Evolutionary conservation across 2,888 invertebrate species (phyloP).

Genomic region (Cheilosia pagana): DNA sequence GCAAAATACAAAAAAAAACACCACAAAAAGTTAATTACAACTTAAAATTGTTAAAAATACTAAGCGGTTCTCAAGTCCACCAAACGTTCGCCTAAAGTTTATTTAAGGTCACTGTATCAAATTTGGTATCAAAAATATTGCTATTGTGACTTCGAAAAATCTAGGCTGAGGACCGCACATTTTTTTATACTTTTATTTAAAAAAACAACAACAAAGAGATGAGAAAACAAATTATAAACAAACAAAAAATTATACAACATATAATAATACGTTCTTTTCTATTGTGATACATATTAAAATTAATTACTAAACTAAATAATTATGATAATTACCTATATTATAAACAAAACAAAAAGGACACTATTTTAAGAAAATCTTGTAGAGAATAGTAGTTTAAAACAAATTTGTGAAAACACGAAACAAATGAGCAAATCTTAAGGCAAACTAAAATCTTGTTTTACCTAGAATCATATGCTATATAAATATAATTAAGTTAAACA

Average conservation of each 20-base stretch:
- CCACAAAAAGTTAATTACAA: conserved; percentile 26
- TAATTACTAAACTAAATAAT: conserved; percentile 74
- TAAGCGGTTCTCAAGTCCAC: too few relatives aligned
- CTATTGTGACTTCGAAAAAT: too few relatives aligned
- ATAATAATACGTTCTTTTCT: conserved; percentile 68
- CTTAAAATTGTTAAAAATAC: conserved; percentile 4
- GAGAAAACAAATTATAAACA: conserved; percentile 47
- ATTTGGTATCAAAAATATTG: too few relatives aligned
- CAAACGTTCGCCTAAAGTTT: too few relatives aligned
- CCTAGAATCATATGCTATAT: conserved; percentile 42
- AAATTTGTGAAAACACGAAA: conserved; percentile 65
- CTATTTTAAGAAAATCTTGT: conserved; percentile 73
- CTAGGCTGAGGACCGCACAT: not conserved
- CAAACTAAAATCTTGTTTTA: conserved; percentile 53
- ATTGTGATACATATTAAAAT: conserved; percentile 73
- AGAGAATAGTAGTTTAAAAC: conserved; percentile 74
- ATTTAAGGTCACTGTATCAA: too few relatives aligned
- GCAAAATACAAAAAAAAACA: conserved; percentile 2
- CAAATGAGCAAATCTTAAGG: conserved; percentile 11
- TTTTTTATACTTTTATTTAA: conserved; percentile 36
- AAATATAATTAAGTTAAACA: conserved; percentile 45
- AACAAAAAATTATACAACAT: conserved; percentile 44
- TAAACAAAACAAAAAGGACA: conserved; percentile 69
- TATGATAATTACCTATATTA: conserved; percentile 66
- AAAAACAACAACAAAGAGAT: conserved; percentile 23